Conservation (phyloP, 2,888 invertebrate genomes). For the Lycophotia porphyrea region DNA sequence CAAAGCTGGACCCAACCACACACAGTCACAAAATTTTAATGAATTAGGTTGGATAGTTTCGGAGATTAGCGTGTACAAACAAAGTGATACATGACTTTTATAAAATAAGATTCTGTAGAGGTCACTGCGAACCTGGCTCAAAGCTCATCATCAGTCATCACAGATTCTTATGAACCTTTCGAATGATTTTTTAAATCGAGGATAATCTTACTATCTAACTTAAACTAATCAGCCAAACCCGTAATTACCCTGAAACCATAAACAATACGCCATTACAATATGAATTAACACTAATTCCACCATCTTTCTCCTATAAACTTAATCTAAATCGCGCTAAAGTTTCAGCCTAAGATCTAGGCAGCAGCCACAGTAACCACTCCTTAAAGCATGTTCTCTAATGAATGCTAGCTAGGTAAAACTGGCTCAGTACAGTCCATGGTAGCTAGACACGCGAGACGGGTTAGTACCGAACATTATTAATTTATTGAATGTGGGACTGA, state of each 20-base stretch:
- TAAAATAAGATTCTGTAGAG: neutral
- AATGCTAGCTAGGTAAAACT: constrained; percentile 45
- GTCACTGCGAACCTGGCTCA: neutral
- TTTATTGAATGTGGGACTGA: constrained; percentile 38
- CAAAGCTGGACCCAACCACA: no score
- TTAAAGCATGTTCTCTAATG: constrained; percentile 41
- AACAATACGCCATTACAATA: constrained; percentile 20
- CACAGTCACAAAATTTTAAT: no score
- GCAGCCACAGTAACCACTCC: constrained; percentile 44
- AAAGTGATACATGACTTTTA: neutral
- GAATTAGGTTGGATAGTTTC: no score
- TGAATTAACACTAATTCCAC: constrained; percentile 22
- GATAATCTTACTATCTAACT: neutral
- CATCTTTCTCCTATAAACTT: constrained; percentile 49
- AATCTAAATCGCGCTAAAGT: constrained; percentile 33
- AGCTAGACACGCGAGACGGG: constrained; percentile 55
- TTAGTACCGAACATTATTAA: constrained; percentile 51
- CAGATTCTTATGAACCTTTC: neutral
- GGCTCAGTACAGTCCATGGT: constrained; percentile 57
- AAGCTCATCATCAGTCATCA: neutral
- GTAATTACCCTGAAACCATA: neutral
- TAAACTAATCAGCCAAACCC: neutral
- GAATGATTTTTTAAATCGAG: neutral
- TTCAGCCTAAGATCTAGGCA: constrained; percentile 29
- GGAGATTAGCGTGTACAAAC: neutral